phyloP scores from a whole-genome alignment of 2,888 invertebrate species.

The Galeruca laticollis region DNA sequence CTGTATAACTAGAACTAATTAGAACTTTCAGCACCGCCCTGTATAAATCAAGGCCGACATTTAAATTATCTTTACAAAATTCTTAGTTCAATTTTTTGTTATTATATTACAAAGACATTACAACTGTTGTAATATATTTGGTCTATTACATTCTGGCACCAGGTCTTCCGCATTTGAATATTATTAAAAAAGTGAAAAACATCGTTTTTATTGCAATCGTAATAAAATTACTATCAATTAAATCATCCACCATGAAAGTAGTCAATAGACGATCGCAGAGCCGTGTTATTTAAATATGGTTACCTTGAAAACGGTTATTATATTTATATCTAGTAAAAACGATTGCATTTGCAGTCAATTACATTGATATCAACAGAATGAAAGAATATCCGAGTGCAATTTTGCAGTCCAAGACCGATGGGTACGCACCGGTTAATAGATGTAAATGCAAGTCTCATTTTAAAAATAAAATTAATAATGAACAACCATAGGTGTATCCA shows the following conservation, averaged over 20 bases:
- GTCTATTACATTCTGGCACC: no score
- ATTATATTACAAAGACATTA: no score
- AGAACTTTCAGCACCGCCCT: no score
- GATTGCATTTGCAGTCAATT: conserved; percentile 9
- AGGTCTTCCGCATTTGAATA: no score
- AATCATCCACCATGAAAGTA: not conserved
- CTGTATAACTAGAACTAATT: no score
- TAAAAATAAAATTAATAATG: not conserved
- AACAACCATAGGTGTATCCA: not conserved
- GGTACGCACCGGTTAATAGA: conserved; percentile 1
- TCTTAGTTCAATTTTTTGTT: no score
- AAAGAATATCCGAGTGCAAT: conserved; percentile 8
- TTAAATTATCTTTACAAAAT: no score
- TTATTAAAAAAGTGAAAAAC: no score
- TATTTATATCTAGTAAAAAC: conserved; percentile 4
- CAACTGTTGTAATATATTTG: no score
- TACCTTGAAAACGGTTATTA: conserved; percentile 14
- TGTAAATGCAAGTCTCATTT: conserved; percentile 2
- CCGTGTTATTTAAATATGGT: conserved; percentile 8
- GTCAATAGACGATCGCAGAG: not conserved
- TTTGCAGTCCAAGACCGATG: conserved; percentile 13
- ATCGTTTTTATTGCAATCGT: no score
- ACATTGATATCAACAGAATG: conserved; percentile 13
- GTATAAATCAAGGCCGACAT: no score
- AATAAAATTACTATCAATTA: conserved; percentile 1